A percentile compares a stretch with the other conserved stretches of the same genome.
These are phyloP conservation scores for Ammospiza caudacuta DNA, from an alignment of 2,113 vertebrate species.

Conservation along the genomic window DNA sequence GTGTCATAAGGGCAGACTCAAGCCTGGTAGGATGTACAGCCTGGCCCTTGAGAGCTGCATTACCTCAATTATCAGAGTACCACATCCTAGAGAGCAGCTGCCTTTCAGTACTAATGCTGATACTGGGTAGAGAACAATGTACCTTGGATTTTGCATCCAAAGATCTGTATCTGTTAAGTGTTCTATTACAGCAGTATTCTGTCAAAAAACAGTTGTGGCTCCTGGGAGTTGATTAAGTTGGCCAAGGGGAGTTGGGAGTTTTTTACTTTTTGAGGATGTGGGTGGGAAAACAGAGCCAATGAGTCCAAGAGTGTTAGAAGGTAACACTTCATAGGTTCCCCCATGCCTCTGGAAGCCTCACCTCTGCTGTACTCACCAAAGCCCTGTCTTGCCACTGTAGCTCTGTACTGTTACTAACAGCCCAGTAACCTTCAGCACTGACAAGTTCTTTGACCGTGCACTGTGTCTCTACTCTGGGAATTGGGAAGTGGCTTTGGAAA, in stretches of 20 bases:
- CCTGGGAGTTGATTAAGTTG: neutral
- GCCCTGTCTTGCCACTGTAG: neutral
- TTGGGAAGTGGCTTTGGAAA: neutral
- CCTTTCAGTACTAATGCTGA: neutral
- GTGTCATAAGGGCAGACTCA: neutral
- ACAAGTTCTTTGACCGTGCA: neutral
- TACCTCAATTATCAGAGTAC: neutral
- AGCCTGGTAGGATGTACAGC: neutral
- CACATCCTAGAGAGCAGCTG: neutral
- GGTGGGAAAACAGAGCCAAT: fast-evolving
- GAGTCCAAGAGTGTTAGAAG: neutral
- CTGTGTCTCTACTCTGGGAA: neutral
- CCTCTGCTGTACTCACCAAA: neutral
- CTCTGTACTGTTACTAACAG: neutral
- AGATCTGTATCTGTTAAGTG: neutral
- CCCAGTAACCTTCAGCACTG: neutral
- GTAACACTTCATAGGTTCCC: neutral
- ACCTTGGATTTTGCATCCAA: neutral
- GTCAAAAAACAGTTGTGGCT: neutral
- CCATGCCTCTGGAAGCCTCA: neutral
- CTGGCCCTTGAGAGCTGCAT: neutral
- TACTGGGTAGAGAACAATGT: fast-evolving
- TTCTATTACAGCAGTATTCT: neutral
- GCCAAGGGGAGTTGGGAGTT: neutral
- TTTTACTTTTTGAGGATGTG: neutral